Conservation (phyloP, 37 sponge, comb jelly and placozoan genomes). For the Aphrocallistes beatrix region DNA sequence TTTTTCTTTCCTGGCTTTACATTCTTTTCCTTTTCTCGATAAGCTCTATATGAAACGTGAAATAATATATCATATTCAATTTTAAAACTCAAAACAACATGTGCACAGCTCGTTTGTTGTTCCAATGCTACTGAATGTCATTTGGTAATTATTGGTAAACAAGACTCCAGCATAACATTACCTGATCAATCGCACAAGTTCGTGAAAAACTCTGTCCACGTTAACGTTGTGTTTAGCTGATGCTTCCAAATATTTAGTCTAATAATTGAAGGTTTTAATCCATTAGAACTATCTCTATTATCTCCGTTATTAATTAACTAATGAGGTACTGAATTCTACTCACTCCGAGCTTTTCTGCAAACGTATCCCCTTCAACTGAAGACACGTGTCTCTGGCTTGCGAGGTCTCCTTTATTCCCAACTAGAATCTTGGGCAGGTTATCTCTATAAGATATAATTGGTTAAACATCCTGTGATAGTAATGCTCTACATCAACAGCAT, state of each 20-base stretch:
- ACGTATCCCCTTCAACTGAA: neutral
- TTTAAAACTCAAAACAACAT: too few species aligned
- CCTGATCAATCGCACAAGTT: neutral
- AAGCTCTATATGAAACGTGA: neutral
- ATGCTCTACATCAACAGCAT: neutral
- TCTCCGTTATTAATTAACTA: neutral
- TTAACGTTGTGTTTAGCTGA: conserved; percentile 10
- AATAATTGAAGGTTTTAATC: neutral
- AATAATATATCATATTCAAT: too few species aligned
- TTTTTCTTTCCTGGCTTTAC: neutral
- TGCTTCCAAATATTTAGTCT: conserved; percentile 6
- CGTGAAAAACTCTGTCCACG: neutral
- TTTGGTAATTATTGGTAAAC: too few species aligned
- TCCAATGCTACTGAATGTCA: too few species aligned
- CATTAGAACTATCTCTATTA: neutral
- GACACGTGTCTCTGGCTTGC: neutral
- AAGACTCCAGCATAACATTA: too few species aligned
- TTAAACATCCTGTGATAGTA: neutral
- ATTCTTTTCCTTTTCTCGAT: neutral
- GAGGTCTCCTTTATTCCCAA: neutral
- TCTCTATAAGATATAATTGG: neutral
- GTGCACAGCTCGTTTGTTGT: too few species aligned
- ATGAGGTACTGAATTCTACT: neutral
- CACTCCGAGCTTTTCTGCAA: neutral
- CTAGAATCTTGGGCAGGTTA: neutral